Evolutionary conservation across 2,797 vertebrate genomes (phyloP).

Genomic region (Sebastes minor): DNA sequence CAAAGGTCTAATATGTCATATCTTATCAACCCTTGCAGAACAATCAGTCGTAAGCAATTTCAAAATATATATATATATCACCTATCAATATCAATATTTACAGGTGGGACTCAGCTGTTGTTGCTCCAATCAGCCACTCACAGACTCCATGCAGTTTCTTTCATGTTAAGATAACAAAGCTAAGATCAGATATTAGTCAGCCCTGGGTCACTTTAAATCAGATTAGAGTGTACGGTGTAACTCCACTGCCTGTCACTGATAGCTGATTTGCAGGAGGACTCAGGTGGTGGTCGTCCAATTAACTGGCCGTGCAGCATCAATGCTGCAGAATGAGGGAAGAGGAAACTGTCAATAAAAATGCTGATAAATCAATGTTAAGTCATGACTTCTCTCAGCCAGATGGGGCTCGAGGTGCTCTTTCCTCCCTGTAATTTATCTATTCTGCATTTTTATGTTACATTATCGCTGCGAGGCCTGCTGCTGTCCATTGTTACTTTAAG

Average conservation of each 20-base stretch:
- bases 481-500: slow-evolving; percentile 12
- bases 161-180: slow-evolving; percentile 11
- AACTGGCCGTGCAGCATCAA: slow-evolving; percentile 15
- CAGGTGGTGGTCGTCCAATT: slow-evolving; percentile 67
- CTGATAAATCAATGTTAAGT: slow-evolving; percentile 58
- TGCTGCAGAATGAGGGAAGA: slow-evolving; percentile 28
- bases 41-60: too few relatives aligned
- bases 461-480: background rate
- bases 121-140: background rate
- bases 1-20: too few relatives aligned
- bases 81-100: background rate
- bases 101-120: slow-evolving; percentile 4
- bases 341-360: slow-evolving; percentile 65
- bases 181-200: slow-evolving; percentile 2
- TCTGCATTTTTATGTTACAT: slow-evolving; percentile 45
- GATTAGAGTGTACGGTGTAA: background rate
- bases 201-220: slow-evolving; percentile 11
- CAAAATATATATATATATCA: background rate
- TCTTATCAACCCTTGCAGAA: too few relatives aligned
- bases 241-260: slow-evolving; percentile 32
- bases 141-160: background rate
- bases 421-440: background rate
- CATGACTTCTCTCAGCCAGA: slow-evolving; percentile 39
- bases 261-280: slow-evolving; percentile 60
- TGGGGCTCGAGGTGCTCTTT: slow-evolving; percentile 15